Percentiles rank a stretch among this genome's conserved stretches.
These are phyloP conservation scores for Scaptomyza flava DNA, from an alignment of 2,888 invertebrate genomes.

Conservation along the genomic window DNA sequence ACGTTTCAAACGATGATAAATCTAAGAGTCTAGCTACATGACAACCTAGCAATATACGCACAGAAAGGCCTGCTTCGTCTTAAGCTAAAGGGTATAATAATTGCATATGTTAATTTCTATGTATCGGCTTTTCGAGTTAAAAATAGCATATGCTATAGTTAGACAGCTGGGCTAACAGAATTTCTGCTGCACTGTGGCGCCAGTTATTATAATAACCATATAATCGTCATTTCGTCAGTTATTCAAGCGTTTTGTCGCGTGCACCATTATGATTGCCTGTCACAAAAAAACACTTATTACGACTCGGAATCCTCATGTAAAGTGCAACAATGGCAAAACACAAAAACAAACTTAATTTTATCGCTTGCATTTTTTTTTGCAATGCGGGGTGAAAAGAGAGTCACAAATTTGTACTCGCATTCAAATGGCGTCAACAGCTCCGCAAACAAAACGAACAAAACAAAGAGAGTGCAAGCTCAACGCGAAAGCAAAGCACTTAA, in stretches of 20 bases:
- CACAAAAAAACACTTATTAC: conserved; percentile 1
- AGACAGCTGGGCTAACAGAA: conserved; percentile 49
- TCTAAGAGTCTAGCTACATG: not conserved
- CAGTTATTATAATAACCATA: conserved; percentile 24
- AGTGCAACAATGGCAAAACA: conserved; percentile 17
- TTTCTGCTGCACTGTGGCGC: conserved; percentile 30
- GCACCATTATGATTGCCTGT: conserved; percentile 16
- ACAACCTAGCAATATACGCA: not conserved
- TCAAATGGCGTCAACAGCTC: conserved; percentile 44
- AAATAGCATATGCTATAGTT: conserved; percentile 52
- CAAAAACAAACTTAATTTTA: conserved; percentile 17
- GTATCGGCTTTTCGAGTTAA: conserved; percentile 12
- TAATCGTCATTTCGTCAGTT: conserved; percentile 10
- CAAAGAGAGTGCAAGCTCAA: conserved; percentile 7
- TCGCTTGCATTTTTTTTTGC: conserved; percentile 21
- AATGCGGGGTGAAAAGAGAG: not conserved
- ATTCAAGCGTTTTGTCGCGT: conserved; percentile 41
- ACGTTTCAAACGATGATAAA: not conserved
- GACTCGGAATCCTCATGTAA: conserved; percentile 12
- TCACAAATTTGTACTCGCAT: conserved; percentile 44
- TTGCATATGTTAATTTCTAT: conserved; percentile 13
- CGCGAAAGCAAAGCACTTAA: conserved; percentile 20
- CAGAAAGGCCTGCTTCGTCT: not conserved
- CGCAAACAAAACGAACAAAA: conserved; percentile 37
- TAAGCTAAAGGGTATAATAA: conserved; percentile 5